A percentile compares a stretch with the other conserved stretches of the same genome.
Evolutionary conservation across 2,113 vertebrate species (phyloP).

Genomic region (Electrona antarctica): DNA sequence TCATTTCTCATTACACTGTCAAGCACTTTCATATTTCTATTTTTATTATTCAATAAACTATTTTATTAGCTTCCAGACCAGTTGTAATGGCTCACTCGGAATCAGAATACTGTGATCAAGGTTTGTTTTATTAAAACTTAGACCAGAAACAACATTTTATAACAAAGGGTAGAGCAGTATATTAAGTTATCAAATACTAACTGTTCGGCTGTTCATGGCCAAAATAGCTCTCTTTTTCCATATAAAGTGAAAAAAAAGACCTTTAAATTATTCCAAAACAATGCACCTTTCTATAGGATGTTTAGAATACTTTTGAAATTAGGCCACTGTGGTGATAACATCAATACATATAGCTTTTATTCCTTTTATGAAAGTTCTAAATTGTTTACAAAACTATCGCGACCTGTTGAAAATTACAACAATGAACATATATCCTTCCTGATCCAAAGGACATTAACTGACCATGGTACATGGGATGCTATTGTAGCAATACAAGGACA

Average conservation of each 20-base stretch:
- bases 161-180: constrained; percentile 2
- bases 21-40: constrained; percentile 67
- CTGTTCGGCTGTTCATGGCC: background rate
- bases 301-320: constrained; percentile 69
- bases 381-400: constrained; percentile 67
- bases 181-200: too few relatives aligned
- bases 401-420: constrained; percentile 38
- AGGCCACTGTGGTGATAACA: constrained; percentile 88
- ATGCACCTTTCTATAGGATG: too few relatives aligned
- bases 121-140: constrained; percentile 68
- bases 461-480: background rate
- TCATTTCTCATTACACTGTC: constrained; percentile 41
- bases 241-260: background rate
- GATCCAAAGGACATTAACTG: constrained; percentile 21
- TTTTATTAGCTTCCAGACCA: constrained; percentile 65
- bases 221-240: background rate
- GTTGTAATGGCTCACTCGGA: too few relatives aligned
- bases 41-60: constrained; percentile 77
- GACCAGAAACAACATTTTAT: constrained; percentile 33
- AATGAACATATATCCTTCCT: constrained; percentile 24
- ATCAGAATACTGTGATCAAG: constrained; percentile 1
- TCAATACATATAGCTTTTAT: constrained; percentile 71
- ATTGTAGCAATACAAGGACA: background rate
- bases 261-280: too few relatives aligned
- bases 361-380: constrained; percentile 64